These are phyloP conservation scores for Paracyclopina nana DNA, from an alignment of 1,140 invertebrate genomes.

Conservation along the genomic window DNA sequence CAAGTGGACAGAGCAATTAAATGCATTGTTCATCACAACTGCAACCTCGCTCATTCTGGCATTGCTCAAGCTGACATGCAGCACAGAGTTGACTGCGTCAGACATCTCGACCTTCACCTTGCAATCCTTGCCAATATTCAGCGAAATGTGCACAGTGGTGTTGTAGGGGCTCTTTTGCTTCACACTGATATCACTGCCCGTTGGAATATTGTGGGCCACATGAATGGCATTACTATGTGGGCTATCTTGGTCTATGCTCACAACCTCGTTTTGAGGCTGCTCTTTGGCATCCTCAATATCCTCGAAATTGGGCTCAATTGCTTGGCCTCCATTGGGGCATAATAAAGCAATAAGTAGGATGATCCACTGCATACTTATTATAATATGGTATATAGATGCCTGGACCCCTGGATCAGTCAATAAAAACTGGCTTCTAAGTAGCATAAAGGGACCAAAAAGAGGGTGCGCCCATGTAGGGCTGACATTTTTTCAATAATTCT, in stretches of 20 bases:
- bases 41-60: not conserved
- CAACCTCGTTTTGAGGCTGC: not conserved
- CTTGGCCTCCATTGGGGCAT: not conserved
- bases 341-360: too few relatives aligned
- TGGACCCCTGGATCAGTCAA: too few relatives aligned
- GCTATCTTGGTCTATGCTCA: not conserved
- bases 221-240: not conserved
- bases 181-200: not conserved
- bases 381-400: too few relatives aligned
- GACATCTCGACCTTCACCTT: not conserved
- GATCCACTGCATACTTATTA: too few relatives aligned
- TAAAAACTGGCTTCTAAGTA: too few relatives aligned
- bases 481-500: too few relatives aligned
- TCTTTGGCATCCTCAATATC: not conserved
- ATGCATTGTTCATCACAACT: not conserved
- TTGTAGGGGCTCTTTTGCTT: not conserved
- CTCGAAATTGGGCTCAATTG: not conserved
- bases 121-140: slow-evolving; percentile 1
- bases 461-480: too few relatives aligned
- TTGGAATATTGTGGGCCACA: not conserved
- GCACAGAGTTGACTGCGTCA: not conserved
- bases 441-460: too few relatives aligned
- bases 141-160: not conserved
- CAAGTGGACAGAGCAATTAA: not conserved
- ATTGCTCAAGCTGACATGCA: not conserved